Conservation (phyloP, 2,797 vertebrate genomes). For the Aphelocoma californica region DNA sequence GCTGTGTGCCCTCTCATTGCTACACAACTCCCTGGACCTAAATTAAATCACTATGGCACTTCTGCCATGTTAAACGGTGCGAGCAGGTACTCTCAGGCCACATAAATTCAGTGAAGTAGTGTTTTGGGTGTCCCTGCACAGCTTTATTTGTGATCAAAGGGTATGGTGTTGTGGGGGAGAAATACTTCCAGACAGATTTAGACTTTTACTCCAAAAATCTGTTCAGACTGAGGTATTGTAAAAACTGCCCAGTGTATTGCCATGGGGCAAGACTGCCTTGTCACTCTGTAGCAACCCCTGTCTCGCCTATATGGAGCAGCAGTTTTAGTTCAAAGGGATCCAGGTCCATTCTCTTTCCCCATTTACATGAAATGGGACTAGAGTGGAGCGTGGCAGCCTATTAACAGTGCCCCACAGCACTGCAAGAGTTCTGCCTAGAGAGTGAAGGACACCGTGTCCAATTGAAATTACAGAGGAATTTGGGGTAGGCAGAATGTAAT, state of each 20-base stretch:
- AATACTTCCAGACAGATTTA: conserved; percentile 41
- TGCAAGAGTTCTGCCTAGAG: conserved; percentile 58
- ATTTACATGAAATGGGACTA: conserved; percentile 68
- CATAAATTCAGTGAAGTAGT: conserved; percentile 46
- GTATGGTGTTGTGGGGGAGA: conserved; percentile 19
- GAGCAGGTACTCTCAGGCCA: conserved; percentile 49
- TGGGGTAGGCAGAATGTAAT: conserved; percentile 73
- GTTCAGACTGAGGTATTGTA: background rate
- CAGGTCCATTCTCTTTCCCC: conserved; percentile 51
- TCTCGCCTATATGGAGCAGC: conserved; percentile 29
- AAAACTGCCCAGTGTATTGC: conserved; percentile 16
- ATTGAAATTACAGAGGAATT: conserved; percentile 76
- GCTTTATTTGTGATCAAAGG: conserved; percentile 50
- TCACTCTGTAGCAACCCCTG: conserved; percentile 37
- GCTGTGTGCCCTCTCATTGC: background rate
- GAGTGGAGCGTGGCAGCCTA: conserved; percentile 60
- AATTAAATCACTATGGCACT: conserved; percentile 46
- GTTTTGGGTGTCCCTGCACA: conserved; percentile 30
- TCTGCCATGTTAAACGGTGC: conserved; percentile 31
- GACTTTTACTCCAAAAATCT: conserved; percentile 45
- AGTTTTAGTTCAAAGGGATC: conserved; percentile 63
- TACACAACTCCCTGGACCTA: background rate
- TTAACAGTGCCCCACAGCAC: conserved; percentile 63
- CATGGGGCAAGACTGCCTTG: conserved; percentile 35
- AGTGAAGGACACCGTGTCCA: conserved; percentile 72